Evolutionary conservation across 2,888 invertebrate species (phyloP).

Genomic region (Limenitis camilla): DNA sequence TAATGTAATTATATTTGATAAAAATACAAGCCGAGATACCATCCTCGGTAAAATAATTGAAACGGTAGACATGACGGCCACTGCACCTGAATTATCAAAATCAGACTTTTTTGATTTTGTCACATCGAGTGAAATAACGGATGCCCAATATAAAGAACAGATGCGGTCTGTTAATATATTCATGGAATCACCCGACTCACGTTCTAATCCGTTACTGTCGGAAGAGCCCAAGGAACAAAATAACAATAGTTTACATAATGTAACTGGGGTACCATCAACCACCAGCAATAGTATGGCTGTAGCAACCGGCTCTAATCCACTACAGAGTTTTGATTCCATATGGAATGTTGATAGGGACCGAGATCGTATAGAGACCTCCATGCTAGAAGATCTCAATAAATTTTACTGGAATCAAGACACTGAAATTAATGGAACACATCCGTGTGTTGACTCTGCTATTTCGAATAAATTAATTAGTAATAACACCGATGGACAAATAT

Average conservation of each 20-base stretch:
- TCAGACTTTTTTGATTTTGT: slow-evolving; percentile 93
- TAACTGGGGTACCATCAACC: slow-evolving; percentile 40
- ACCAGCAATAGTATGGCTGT: slow-evolving; percentile 46
- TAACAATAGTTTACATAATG: slow-evolving; percentile 75
- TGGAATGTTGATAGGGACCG: slow-evolving; percentile 83
- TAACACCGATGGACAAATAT: slow-evolving; percentile 87
- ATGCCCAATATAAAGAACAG: slow-evolving; percentile 80
- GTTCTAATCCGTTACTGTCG: slow-evolving; percentile 65
- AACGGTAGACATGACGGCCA: slow-evolving; percentile 89
- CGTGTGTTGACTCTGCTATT: slow-evolving; percentile 66
- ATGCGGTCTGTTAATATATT: slow-evolving; percentile 80
- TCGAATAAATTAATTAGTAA: slow-evolving; percentile 68
- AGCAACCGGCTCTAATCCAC: slow-evolving; percentile 61
- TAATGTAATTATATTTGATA: slow-evolving; percentile 46
- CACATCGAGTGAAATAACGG: slow-evolving; percentile 84
- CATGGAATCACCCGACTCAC: slow-evolving; percentile 74
- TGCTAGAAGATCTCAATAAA: slow-evolving; percentile 89
- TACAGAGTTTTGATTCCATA: slow-evolving; percentile 75
- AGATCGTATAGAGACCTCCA: slow-evolving; percentile 81
- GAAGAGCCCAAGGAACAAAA: slow-evolving; percentile 76
- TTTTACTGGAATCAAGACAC: slow-evolving; percentile 85
- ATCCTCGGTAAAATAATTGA: slow-evolving; percentile 59
- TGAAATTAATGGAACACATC: slow-evolving; percentile 70
- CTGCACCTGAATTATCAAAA: slow-evolving; percentile 89
- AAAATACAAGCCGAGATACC: slow-evolving; percentile 44